Conservation (phyloP, 2,797 vertebrate species). For the Microcaecilia unicolor region DNA sequence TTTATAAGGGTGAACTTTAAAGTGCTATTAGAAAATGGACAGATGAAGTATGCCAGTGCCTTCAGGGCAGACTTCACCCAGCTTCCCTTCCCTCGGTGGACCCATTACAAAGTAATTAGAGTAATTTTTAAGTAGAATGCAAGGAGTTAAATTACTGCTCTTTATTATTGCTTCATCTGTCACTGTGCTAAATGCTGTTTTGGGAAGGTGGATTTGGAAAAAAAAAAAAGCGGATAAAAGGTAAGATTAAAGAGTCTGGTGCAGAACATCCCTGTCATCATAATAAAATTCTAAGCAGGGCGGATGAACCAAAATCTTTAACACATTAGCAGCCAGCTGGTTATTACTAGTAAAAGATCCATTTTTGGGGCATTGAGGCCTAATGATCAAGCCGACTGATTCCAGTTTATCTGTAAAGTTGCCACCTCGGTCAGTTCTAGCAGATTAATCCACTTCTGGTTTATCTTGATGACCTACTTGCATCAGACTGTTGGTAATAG, state of each 20-base stretch:
- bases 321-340: no score
- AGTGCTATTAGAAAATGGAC: conserved; percentile 72
- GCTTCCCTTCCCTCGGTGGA: conserved; percentile 60
- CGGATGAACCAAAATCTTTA: no score
- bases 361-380: no score
- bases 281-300: no score
- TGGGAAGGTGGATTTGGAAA: conserved; percentile 30
- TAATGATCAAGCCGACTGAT: no score
- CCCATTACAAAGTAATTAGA: conserved; percentile 94
- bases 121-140: conserved; percentile 82
- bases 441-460: no score
- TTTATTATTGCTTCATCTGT: conserved; percentile 58
- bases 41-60: conserved; percentile 66
- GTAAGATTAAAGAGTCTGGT: not conserved
- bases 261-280: no score
- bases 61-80: conserved; percentile 76
- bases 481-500: no score
- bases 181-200: conserved; percentile 42
- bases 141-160: conserved; percentile 94
- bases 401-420: no score
- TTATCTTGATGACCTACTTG: no score
- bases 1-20: conserved; percentile 99
- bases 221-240: conserved; percentile 8
- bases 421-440: no score
- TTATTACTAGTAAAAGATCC: no score